Evolutionary conservation across 1,140 invertebrate genomes (phyloP), one percentile per base, ranked within the genome.

Genomic region (Ostrea denselamellosa): DNA sequence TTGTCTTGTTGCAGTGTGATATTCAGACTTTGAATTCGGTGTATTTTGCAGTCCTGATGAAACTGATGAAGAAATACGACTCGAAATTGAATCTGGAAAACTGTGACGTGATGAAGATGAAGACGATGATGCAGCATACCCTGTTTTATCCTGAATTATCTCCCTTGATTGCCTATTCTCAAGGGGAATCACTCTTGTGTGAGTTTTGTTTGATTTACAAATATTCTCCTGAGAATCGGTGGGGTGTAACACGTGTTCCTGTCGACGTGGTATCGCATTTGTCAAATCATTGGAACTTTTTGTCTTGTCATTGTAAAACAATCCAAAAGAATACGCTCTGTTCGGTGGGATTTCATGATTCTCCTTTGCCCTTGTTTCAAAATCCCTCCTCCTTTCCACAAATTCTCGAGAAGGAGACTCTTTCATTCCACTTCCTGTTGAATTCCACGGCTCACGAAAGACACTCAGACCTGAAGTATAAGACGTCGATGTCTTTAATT

Each of bases 151-250:
- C 25, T 77, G 68, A 77, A 25, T 77, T 0, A 77, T 77, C 54
- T 90, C 90, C 52, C 84, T 81, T 71, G 88, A 85, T 87, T 87
- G 81, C 85, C 88, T 87, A 51, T 90, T 89, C 83, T 91, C 91
- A 86, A 91, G 89, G 25, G 91, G 91, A 62, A 91, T 89, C 85
- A 89, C 86, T 86, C 89, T 83, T 3, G 83, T 88, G 68, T 62
- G 87, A 90, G 82, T 71, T 51, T 83, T 81, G 52, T 88, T 89
- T 86, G 89, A 81, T 83, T 90, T 90, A 25, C 88, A 87, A 8
- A 91, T 90, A 81, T 91, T 92, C 85, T 91, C 90, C 56, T 90
- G 90, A 17, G 90, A 92, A 85, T 91, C 91, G 19, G 88, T 90
- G 44, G 92, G 85, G 65, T 92, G 91, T 10, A 92, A 77, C 4